These are phyloP conservation scores for Muscicapa comitata DNA, from an alignment of 2,797 vertebrate genomes.

Conservation along the genomic window DNA sequence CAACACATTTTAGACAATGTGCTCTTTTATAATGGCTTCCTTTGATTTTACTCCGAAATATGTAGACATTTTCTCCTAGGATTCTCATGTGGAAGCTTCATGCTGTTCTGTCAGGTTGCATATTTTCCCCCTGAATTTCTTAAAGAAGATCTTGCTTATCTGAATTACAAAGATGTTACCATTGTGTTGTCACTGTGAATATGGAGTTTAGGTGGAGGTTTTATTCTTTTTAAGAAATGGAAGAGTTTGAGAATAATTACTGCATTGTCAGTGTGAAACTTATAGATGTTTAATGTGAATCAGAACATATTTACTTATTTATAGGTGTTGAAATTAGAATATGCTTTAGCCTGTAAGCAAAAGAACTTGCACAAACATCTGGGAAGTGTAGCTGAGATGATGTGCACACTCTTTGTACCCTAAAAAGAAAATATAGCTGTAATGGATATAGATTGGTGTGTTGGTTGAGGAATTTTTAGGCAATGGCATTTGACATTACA, in stretches of 20 bases:
- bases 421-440: not conserved
- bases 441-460: not conserved
- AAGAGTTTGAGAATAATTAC: not conserved
- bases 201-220: conserved; percentile 13
- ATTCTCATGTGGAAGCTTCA: conserved; percentile 6
- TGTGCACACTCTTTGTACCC: not conserved
- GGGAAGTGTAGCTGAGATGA: not conserved
- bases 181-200: conserved; percentile 23
- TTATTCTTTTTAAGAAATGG: conserved; percentile 15
- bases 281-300: not conserved
- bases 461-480: conserved; percentile 7
- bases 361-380: not conserved
- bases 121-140: conserved; percentile 58
- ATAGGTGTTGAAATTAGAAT: not conserved
- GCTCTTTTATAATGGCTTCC: conserved; percentile 49
- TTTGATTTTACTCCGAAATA: conserved; percentile 59
- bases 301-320: not conserved
- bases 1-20: conserved; percentile 59
- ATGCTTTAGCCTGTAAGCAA: not conserved
- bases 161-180: conserved; percentile 8
- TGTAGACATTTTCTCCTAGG: conserved; percentile 27
- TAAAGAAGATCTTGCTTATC: conserved; percentile 20
- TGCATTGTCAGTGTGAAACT: not conserved
- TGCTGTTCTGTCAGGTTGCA: conserved; percentile 26
- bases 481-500: conserved; percentile 37